Conservation (phyloP, 1,140 invertebrate genomes). For the Halotydeus destructor region DNA sequence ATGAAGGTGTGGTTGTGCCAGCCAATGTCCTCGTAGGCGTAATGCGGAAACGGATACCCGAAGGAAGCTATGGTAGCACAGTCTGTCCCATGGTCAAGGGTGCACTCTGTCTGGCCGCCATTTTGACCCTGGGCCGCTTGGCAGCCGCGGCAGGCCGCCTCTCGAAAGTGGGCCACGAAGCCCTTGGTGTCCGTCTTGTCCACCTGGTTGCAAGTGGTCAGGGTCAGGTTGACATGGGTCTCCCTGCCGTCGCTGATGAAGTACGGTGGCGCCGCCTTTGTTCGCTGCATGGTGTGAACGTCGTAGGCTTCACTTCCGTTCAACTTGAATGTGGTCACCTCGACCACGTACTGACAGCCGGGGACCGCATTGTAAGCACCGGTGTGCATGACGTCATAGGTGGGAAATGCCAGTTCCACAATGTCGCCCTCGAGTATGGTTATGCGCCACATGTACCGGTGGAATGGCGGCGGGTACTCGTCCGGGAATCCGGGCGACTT, state of each 20-base stretch:
- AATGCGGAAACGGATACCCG: constrained; percentile 19
- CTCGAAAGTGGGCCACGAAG: constrained; percentile 17
- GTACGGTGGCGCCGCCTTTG: constrained; percentile 17
- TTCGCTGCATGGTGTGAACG: constrained; percentile 16
- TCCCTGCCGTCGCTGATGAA: constrained; percentile 17
- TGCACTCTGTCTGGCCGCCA: constrained; percentile 15
- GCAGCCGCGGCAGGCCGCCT: constrained; percentile 18
- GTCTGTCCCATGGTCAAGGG: background rate
- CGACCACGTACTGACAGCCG: constrained; percentile 15
- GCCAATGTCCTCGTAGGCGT: constrained; percentile 10
- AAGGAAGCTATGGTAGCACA: constrained; percentile 19
- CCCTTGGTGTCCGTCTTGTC: constrained; percentile 6
- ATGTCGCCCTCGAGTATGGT: constrained; percentile 13
- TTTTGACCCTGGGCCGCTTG: constrained; percentile 13
- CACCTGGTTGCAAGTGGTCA: constrained; percentile 19
- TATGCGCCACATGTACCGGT: constrained; percentile 17
- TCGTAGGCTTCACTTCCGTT: constrained; percentile 1
- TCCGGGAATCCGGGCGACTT: constrained; percentile 14
- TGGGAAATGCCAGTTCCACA: constrained; percentile 19
- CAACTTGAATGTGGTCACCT: background rate
- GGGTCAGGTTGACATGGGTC: constrained; percentile 14
- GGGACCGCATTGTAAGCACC: constrained; percentile 18
- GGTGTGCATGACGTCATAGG: constrained; percentile 18
- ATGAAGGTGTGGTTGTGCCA: constrained; percentile 16
- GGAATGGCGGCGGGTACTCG: constrained; percentile 17